phyloP scores from a whole-genome alignment of 2,797 vertebrate genomes.

The Agapornis canus region DNA sequence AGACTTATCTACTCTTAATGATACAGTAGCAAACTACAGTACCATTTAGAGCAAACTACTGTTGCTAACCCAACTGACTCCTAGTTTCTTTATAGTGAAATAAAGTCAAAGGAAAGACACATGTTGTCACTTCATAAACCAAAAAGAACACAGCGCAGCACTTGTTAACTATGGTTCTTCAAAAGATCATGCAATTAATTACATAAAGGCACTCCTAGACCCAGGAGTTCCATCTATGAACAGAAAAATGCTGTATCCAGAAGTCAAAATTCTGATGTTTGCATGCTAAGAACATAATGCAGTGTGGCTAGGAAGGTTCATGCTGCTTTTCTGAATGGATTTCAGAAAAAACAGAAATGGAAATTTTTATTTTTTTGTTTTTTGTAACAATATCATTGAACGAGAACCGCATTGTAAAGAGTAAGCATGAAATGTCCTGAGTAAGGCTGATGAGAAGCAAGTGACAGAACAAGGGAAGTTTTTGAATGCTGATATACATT shows the following conservation, averaged over 20 bases:
- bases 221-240: background rate
- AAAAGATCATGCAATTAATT: background rate
- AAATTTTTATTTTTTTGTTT: background rate
- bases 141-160: background rate
- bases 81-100: background rate
- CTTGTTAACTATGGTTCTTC: background rate
- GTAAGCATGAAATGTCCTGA: background rate
- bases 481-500: background rate
- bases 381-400: background rate
- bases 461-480: background rate
- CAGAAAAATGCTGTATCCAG: background rate
- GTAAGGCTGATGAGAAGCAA: background rate
- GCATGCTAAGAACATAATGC: background rate
- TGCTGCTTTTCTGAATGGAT: background rate
- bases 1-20: constrained; percentile 18
- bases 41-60: background rate
- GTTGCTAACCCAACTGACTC: background rate
- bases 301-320: background rate
- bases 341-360: background rate
- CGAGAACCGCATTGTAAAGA: background rate
- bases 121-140: background rate
- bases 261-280: background rate
- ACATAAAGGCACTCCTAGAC: background rate
- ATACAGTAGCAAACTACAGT: background rate
- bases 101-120: background rate